Conservation (phyloP, 2,888 invertebrate genomes). For the Scaptomyza polygonia region DNA sequence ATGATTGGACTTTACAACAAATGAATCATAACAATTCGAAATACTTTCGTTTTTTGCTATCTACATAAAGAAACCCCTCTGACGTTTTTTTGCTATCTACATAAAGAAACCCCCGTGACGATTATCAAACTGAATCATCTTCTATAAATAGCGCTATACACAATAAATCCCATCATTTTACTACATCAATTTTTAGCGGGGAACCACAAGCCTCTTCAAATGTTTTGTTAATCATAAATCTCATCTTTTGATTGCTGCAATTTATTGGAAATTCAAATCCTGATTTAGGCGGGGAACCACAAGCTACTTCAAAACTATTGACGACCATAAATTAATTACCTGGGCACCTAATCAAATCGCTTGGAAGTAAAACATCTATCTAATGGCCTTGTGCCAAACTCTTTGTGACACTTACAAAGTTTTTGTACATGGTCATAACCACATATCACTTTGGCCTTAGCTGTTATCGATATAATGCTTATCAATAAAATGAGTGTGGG, state of each 20-base stretch:
- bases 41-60: background rate
- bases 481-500: constrained; percentile 24
- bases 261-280: background rate
- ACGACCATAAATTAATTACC: constrained; percentile 2
- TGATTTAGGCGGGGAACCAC: background rate
- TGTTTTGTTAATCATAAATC: constrained; percentile 14
- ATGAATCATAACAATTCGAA: background rate
- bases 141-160: background rate
- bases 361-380: background rate
- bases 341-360: background rate
- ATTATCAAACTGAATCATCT: constrained; percentile 1
- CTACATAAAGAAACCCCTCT: background rate
- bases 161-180: background rate
- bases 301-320: background rate
- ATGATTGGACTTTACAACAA: background rate
- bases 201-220: background rate
- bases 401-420: background rate
- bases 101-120: background rate
- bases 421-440: background rate
- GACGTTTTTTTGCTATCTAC: background rate
- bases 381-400: background rate
- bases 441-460: background rate
- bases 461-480: constrained; percentile 15
- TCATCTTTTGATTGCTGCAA: background rate
- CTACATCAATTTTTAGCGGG: background rate